Evolutionary conservation across 2,888 invertebrate genomes (phyloP), one percentile per base, ranked within the genome.

Genomic region (Axea sp.): DNA sequence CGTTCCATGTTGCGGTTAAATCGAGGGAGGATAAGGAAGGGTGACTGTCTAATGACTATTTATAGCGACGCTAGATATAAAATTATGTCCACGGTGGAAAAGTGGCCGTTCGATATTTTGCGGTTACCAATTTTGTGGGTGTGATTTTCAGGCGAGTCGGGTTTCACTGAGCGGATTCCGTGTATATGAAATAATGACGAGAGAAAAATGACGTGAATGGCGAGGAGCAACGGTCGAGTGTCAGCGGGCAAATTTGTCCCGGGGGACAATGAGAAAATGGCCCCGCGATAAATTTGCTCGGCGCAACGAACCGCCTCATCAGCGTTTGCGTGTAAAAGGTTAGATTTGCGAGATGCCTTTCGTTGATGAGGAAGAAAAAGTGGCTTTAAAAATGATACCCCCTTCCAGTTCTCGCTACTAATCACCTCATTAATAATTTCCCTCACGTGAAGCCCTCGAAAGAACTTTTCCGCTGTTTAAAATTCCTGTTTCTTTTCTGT

Each of bases 11-110:
- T 62, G 55, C 62, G 71, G 62, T 62, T 41, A 41, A 47, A 62
- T 69, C 33, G 55, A 47, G 60, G 69, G 68, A 35, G 68, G 59
- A 51, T 60, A 41, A 59, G 49, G 43, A 68, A n/a, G 68, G 60
- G 68, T 59, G 68, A 19, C 51, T 15, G 22, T 37, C 43, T 69
- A 69, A 69, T 60, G 59, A 69, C 68, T 69, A 69, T 69, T 69
- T 69, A 69, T 69, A 69, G 68, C 28, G 68, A 60, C 68, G 51
- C 49, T 41, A 41, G 59, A 68, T 68, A 59, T 59, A 68, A 68
- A 68, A 68, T 59, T 59, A 68, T 68, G 57, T 57, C 33, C 49
- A 39, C 28, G 19, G 35, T n/a, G 8, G 30, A 49, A 57, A 68
- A 68, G 49, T 49, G 33, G 31, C 67, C 55, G 37, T 8, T 41